A percentile compares a stretch with the other conserved stretches of the same genome.
These are phyloP conservation scores for Danionella cerebrum DNA, from an alignment of 2,113 vertebrate genomes.

Conservation along the genomic window DNA sequence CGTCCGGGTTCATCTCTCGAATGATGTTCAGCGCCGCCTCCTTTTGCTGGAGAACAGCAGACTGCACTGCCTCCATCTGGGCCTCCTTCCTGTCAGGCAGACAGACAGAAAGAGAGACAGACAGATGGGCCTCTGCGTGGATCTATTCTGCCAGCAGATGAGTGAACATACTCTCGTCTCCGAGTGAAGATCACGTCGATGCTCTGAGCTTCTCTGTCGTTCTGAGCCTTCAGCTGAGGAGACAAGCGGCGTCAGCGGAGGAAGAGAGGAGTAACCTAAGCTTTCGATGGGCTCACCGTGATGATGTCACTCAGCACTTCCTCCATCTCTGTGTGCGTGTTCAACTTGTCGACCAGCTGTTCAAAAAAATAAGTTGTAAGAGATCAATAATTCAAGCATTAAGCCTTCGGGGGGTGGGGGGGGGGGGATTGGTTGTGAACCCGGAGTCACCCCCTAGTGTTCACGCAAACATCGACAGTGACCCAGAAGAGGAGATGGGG, in stretches of 20 bases:
- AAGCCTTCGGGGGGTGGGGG: too few species aligned
- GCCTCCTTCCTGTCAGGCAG: constrained; percentile 78
- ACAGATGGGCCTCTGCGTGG: not conserved
- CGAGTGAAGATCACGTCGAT: constrained; percentile 90
- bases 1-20: constrained; percentile 77
- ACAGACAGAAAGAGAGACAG: not conserved
- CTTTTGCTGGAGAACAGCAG: constrained; percentile 77
- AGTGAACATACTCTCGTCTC: constrained; percentile 79
- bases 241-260: too few species aligned
- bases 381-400: too few species aligned
- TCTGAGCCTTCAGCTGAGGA: constrained; percentile 82
- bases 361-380: not conserved
- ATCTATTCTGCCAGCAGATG: not conserved
- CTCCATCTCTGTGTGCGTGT: constrained; percentile 87
- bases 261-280: too few species aligned
- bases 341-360: constrained; percentile 92
- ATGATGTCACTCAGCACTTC: constrained; percentile 84
- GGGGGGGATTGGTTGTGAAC: too few species aligned
- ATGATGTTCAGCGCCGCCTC: constrained; percentile 78
- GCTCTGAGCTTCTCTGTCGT: constrained; percentile 78
- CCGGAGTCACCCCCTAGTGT: too few species aligned
- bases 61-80: constrained; percentile 72
- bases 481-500: too few species aligned
- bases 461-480: too few species aligned
- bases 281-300: constrained; percentile 67